Percentiles rank a stretch among this genome's conserved stretches.
Conservation (phyloP, 2,113 vertebrate genomes). For the Siniperca chuatsi region DNA sequence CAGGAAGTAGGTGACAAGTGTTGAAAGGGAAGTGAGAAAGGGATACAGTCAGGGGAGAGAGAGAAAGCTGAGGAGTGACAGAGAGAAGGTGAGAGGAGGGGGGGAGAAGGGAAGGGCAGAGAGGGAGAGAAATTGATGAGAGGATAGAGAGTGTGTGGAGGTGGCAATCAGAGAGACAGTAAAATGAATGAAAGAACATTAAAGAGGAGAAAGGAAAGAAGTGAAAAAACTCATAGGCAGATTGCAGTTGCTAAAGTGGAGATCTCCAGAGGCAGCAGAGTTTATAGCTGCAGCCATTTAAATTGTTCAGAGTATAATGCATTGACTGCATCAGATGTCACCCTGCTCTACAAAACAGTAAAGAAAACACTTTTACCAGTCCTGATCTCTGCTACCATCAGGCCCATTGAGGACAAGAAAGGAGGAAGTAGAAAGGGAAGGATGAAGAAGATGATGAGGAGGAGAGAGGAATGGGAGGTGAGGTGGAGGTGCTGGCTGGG, state of each 20-base stretch:
- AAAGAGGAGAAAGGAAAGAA: constrained; percentile 31
- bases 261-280: constrained; percentile 48
- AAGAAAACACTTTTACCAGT: constrained; percentile 17
- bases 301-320: constrained; percentile 40
- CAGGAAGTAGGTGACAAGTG: constrained; percentile 80
- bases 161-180: constrained; percentile 48
- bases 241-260: constrained; percentile 37
- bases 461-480: constrained; percentile 25
- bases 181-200: constrained; percentile 60
- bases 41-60: constrained; percentile 48
- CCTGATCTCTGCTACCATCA: constrained; percentile 43
- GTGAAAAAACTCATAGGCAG: constrained; percentile 20
- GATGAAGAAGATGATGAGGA: constrained; percentile 14
- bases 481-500: constrained; percentile 37
- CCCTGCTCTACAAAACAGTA: constrained; percentile 23
- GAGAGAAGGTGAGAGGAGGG: constrained; percentile 52
- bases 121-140: constrained; percentile 43
- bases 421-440: constrained; percentile 4
- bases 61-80: constrained; percentile 53
- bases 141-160: constrained; percentile 47
- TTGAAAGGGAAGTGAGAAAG: constrained; percentile 76
- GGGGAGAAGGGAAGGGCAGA: constrained; percentile 22
- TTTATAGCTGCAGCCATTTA: constrained; percentile 43
- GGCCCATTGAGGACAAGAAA: constrained; percentile 32
- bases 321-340: constrained; percentile 51